Base-by-base conservation (phyloP, 2,888 invertebrate genomes). In the Brassicogethes aeneus region DNA sequence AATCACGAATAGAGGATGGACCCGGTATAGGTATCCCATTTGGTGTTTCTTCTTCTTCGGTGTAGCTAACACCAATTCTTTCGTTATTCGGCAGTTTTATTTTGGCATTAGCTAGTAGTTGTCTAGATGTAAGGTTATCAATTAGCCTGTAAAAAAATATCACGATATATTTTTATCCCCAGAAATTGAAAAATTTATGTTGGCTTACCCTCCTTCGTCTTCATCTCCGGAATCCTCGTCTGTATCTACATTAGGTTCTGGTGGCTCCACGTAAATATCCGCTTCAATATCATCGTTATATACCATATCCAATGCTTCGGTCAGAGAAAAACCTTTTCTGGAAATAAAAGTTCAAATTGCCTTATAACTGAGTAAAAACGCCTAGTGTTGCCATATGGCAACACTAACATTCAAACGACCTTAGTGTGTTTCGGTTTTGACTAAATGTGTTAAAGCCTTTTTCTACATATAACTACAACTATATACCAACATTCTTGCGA, bases 241-340 rank as follows among this genome's bases (percentile, higher is more conserved):
- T n/a, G n/a, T n/a, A n/a, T 48, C 45, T 17, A 39, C 45, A 41
- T 47, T 41, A 12, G 41, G 39, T 8, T 43, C 43, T 8, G 47
- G 40, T 2, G 37, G 43, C 39, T 46, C 43, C 16, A 46, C 16
- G 42, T 32, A 46, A 37, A 46, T 45, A 7, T 10, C 10, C 10
- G 7, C 23, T 7, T 23, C 23, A 7, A 23, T 7, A 10, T 23
- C 23, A 23, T 23, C 23, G 10, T 23, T 23, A 5, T 7, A 23
- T 23, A 23, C 23, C 23, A 23, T 23, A 23, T 23, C 23, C 23
- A 23, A 10, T 7, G 23, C 23, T 10, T 23, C 23, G 7, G 5
- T 5, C 5, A 23, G 23, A 10, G 7, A 7, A 23, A 23, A 23
- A 10, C 23, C 23, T 23, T 5, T 5, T 10, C 23, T 23, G 10